Conservation (phyloP, 2,113 vertebrate species). For the Cyanoliseus patagonus region DNA sequence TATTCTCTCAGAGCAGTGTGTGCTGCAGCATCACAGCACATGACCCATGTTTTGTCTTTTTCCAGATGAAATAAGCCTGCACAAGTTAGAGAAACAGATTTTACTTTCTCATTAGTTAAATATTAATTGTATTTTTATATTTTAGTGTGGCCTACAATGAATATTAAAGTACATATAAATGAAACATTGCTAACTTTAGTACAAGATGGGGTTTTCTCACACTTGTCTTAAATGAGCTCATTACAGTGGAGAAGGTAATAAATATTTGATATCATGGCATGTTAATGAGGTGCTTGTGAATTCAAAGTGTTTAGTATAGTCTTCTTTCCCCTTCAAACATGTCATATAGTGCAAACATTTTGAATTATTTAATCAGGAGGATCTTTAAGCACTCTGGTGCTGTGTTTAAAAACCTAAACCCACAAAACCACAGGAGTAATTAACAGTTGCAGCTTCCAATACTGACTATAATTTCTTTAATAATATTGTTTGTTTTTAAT, state of each 20-base stretch:
- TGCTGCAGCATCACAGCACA: background rate
- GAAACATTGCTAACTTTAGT: conserved; percentile 10
- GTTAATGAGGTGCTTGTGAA: conserved; percentile 63
- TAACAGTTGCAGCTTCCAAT: conserved; percentile 24
- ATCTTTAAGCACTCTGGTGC: background rate
- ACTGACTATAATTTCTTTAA: background rate
- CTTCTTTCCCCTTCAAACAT: conserved; percentile 45
- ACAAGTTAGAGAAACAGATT: background rate
- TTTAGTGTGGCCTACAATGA: conserved; percentile 40
- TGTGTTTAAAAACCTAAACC: conserved; percentile 36
- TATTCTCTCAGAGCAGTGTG: background rate
- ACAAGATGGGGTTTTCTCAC: background rate
- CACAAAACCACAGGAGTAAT: conserved; percentile 35
- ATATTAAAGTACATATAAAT: conserved; percentile 37
- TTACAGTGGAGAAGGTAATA: conserved; percentile 35
- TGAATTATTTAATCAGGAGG: conserved; percentile 65
- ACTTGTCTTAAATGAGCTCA: conserved; percentile 43
- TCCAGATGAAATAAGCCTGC: background rate
- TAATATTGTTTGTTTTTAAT: conserved; percentile 2
- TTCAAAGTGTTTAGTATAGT: conserved; percentile 52
- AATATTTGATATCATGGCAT: conserved; percentile 60
- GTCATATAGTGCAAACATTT: conserved; percentile 39
- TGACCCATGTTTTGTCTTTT: background rate
- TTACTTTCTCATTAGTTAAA: conserved; percentile 28
- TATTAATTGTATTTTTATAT: conserved; percentile 33